These are phyloP conservation scores for Pachyseris speciosa DNA, from an alignment of 64 coral and sea anemone species.

Conservation along the genomic window DNA sequence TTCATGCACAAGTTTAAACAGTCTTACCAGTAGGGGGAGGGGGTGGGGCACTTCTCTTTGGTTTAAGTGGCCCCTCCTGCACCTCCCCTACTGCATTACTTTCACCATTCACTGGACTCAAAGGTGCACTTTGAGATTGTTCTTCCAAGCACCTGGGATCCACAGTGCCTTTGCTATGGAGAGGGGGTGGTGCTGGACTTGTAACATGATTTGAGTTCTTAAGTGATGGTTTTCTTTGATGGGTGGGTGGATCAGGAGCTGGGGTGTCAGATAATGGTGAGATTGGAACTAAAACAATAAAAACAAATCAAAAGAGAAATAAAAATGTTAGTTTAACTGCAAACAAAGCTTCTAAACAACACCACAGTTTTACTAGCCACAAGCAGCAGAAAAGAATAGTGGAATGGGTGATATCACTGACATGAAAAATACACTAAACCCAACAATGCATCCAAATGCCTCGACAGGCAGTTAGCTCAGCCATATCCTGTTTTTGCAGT, in stretches of 20 bases:
- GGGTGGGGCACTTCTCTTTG: conserved; percentile 62
- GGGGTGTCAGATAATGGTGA: not conserved
- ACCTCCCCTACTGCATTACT: not conserved
- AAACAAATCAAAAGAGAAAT: conserved; percentile 6
- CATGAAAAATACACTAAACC: too few species aligned
- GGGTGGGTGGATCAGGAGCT: conserved; percentile 8
- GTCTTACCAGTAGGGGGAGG: conserved; percentile 66
- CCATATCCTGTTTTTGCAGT: too few species aligned
- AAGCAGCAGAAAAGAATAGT: not conserved
- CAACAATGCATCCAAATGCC: too few species aligned
- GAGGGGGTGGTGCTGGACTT: conserved; percentile 11
- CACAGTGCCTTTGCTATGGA: too few species aligned
- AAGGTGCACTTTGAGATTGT: conserved; percentile 1
- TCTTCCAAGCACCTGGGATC: not conserved
- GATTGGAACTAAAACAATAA: conserved; percentile 31
- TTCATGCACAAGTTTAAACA: not conserved
- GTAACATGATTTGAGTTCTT: not conserved
- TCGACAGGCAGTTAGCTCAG: too few species aligned
- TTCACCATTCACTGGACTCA: not conserved
- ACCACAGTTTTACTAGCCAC: not conserved
- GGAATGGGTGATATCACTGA: too few species aligned
- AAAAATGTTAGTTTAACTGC: not conserved
- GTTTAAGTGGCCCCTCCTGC: conserved; percentile 28
- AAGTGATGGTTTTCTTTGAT: not conserved
- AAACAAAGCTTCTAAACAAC: not conserved